A percentile compares a stretch with the other conserved stretches of the same genome.
phyloP scores from a whole-genome alignment of 2,797 vertebrate species.

The Brachyalestes nurse region DNA sequence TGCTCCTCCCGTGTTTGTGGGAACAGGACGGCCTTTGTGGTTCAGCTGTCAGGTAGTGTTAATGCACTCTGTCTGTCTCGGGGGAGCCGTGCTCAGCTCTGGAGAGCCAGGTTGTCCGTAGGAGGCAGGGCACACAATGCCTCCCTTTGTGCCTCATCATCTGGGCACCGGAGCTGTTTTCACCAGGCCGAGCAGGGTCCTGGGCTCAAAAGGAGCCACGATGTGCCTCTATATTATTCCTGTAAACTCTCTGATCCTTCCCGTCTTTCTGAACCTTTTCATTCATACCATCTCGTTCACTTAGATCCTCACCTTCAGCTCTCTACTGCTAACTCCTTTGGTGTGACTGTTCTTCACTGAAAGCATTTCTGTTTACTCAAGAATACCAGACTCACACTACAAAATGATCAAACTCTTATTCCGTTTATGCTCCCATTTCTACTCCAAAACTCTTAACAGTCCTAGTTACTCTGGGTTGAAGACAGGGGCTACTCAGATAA shows the following conservation, averaged over 20 bases:
- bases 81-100: slow-evolving; percentile 64
- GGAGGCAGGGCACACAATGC: slow-evolving; percentile 79
- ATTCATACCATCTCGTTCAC: no score
- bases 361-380: no score
- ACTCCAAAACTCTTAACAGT: no score
- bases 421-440: no score
- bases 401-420: no score
- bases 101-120: slow-evolving; percentile 71
- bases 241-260: not conserved
- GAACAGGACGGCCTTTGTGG: slow-evolving; percentile 67
- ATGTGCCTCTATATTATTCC: not conserved
- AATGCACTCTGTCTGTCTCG: slow-evolving; percentile 65
- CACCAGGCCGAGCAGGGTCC: slow-evolving; percentile 59
- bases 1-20: slow-evolving; percentile 45
- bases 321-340: no score
- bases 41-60: slow-evolving; percentile 75
- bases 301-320: no score
- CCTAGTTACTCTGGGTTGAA: no score
- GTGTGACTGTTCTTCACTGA: no score
- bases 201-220: slow-evolving; percentile 61
- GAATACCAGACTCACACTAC: no score
- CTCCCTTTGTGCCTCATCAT: slow-evolving; percentile 81
- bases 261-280: no score
- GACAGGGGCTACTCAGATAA: no score
- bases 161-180: slow-evolving; percentile 72